phyloP scores from a whole-genome alignment of 2,797 vertebrate genomes.

The Astyanax mexicanus region DNA sequence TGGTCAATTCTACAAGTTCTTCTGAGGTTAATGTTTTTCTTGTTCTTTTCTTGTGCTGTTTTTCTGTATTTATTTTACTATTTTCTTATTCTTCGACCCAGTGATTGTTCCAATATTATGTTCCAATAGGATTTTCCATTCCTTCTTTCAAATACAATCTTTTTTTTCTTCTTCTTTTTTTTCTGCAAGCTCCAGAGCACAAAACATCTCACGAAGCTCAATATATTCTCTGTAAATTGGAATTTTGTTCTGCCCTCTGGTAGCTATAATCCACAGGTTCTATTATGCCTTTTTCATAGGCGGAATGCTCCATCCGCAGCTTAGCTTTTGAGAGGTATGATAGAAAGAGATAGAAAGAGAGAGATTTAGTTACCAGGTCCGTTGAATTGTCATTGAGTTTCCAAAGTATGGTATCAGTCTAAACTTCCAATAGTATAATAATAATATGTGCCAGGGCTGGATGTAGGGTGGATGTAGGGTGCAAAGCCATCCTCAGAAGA shows the following conservation, averaged over 20 bases:
- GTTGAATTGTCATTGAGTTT: slow-evolving; percentile 7
- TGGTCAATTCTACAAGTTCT: too few species aligned
- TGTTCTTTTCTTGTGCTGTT: background rate
- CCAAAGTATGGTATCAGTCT: slow-evolving; percentile 6
- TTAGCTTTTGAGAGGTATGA: slow-evolving; percentile 12
- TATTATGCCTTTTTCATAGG: slow-evolving; percentile 8
- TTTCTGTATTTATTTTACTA: background rate
- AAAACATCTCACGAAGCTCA: background rate
- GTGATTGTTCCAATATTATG: background rate
- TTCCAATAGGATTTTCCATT: background rate
- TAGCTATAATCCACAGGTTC: slow-evolving; percentile 14
- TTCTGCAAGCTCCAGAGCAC: slow-evolving; percentile 4
- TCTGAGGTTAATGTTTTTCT: too few species aligned
- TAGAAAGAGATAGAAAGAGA: slow-evolving; percentile 28
- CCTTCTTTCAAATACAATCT: slow-evolving; percentile 12
- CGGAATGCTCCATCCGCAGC: background rate
- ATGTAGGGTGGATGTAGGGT: background rate
- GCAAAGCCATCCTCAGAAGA: slow-evolving; percentile 9
- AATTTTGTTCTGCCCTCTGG: slow-evolving; percentile 19
- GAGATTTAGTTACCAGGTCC: slow-evolving; percentile 4
- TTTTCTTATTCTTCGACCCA: background rate
- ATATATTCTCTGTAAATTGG: slow-evolving; percentile 21
- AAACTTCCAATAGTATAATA: slow-evolving; percentile 26
- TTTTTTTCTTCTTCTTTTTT: too few species aligned
- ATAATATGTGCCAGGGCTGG: background rate